Evolutionary conservation across 2,797 vertebrate genomes (phyloP).

Genomic region (Nothura maculosa): DNA sequence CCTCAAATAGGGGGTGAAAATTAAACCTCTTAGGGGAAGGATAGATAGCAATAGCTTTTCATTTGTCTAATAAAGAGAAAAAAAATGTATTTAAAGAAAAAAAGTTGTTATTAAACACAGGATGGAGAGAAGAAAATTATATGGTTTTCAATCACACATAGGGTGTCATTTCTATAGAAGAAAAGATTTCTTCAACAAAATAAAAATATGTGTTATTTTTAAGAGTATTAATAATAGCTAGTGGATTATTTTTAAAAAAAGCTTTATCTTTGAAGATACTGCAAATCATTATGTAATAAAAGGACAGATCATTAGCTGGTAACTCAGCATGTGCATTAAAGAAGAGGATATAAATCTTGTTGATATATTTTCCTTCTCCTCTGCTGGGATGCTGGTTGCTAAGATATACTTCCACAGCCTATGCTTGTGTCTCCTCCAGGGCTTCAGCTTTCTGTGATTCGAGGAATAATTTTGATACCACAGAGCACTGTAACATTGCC

Average conservation of each 20-base stretch:
- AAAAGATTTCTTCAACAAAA: not conserved
- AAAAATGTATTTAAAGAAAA: not conserved
- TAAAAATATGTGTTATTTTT: not conserved
- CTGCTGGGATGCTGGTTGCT: not conserved
- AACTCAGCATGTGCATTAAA: not conserved
- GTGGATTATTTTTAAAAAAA: not conserved
- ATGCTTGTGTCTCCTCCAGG: not conserved
- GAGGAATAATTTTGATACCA: not conserved
- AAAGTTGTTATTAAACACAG: not conserved
- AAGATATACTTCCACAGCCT: not conserved
- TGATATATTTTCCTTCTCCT: not conserved
- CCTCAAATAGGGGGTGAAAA: not conserved
- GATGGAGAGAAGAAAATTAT: not conserved
- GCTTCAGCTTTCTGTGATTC: not conserved
- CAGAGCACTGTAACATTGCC: not conserved
- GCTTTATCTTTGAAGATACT: not conserved
- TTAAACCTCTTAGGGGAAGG: not conserved
- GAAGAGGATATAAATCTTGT: not conserved
- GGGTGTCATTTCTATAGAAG: not conserved
- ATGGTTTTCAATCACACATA: not conserved
- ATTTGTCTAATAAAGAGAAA: not conserved
- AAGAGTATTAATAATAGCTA: fast-evolving
- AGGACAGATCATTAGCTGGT: not conserved
- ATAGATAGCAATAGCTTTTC: not conserved
- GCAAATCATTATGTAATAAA: not conserved